Base-by-base conservation (phyloP, 2,797 vertebrate genomes). In the Mus minutoides region DNA sequence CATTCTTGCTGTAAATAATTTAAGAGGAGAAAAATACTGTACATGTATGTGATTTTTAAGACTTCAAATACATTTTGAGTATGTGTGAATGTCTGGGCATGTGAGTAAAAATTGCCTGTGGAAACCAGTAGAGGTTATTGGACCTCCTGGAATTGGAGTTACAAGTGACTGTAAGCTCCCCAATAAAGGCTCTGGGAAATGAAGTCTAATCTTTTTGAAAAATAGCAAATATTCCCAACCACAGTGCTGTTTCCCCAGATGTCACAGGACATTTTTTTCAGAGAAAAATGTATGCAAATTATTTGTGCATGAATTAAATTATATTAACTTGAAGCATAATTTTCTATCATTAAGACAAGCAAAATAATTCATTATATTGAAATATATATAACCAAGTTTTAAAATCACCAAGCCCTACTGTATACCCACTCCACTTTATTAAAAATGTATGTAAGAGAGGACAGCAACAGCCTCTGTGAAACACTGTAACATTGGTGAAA, bases 1-100 rank as follows among this genome's bases (percentile, higher is more conserved):
- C n/a, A 60, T 5, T 92, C 2, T 90, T 92, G 4, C 71, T 58
- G 58, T 8, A 88, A 94, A 58, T 83, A 60, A 96, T 88, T 26
- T n/a, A 58, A 78, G 77, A 56, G 22, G 58, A 79, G 12, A 26
- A 84, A 84, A 91, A 60, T 64, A 4, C 31, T 95, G 6, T 46
- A 34, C n/a, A 11, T 3, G 11, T 67, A 93, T 56, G 5, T 16
- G 1, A 54, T 88, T 71, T 87, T 88, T 40, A 54, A 86, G 31
- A 52, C 31, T n/a, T 86, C 69, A 86, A 71, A 17, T 85, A 86
- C 34, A 52, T 14, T 69, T 17, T 71, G 46, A 54, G 5, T 71
- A 11, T 71, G 46, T 85, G 46, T 86, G 62, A 49, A 4, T 67
- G 17, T 64, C 26, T 84, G 40, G 60, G 17, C 31, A 40, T 40